Conservation (phyloP, 2,888 invertebrate species). For the Cephalotes varians region DNA sequence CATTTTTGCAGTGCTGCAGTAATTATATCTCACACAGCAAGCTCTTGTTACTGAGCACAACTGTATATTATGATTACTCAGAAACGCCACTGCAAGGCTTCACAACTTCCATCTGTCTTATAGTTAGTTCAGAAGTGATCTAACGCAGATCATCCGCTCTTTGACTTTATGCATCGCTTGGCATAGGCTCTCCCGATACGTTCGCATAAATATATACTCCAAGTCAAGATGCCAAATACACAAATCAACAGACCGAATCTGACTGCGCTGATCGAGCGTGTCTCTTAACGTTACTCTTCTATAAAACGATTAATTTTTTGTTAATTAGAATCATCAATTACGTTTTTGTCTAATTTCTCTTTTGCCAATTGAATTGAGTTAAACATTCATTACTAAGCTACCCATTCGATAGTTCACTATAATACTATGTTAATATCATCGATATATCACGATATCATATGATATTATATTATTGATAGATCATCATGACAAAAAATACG, state of each 20-base stretch:
- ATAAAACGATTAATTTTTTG: neutral
- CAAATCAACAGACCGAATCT: slow-evolving; percentile 15
- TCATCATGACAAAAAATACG: neutral
- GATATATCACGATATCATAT: neutral
- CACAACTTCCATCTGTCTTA: neutral
- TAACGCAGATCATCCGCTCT: slow-evolving; percentile 33
- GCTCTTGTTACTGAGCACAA: neutral
- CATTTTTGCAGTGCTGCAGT: neutral
- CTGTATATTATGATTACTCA: slow-evolving; percentile 8
- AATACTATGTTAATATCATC: neutral
- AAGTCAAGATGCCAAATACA: slow-evolving; percentile 9
- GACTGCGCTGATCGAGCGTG: neutral
- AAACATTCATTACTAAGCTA: neutral
- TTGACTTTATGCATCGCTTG: slow-evolving; percentile 23
- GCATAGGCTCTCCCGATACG: neutral
- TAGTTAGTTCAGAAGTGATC: slow-evolving; percentile 9
- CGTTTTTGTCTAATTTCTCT: neutral
- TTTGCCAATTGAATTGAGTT: neutral
- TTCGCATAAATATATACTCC: neutral
- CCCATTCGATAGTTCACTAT: neutral
- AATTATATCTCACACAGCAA: neutral
- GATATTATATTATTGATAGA: neutral
- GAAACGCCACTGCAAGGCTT: slow-evolving; percentile 13
- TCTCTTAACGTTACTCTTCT: neutral
- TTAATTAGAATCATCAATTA: neutral